phyloP scores from a whole-genome alignment of 2,113 vertebrate genomes.

The Centropus bengalensis region DNA sequence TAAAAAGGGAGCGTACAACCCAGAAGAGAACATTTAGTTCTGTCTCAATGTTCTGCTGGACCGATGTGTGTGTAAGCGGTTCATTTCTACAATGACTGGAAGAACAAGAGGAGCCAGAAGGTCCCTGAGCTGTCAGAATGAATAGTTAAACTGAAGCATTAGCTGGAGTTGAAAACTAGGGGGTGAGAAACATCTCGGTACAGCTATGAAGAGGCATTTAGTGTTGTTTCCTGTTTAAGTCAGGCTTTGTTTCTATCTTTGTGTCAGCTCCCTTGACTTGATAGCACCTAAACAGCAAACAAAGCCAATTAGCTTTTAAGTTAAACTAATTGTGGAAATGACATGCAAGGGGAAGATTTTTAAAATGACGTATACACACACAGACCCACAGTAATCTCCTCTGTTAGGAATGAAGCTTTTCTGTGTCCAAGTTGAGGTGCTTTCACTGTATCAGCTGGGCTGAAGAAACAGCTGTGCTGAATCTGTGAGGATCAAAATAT shows the following conservation, averaged over 20 bases:
- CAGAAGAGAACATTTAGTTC: background rate
- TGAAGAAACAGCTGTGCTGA: slow-evolving; percentile 41
- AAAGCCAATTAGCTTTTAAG: background rate
- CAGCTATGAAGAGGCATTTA: background rate
- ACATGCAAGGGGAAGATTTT: background rate
- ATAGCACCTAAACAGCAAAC: background rate
- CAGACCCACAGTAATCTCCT: background rate
- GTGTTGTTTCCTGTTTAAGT: background rate
- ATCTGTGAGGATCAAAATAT: slow-evolving; percentile 22
- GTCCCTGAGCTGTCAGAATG: background rate
- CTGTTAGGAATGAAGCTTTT: background rate
- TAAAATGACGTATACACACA: background rate
- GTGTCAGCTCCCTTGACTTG: background rate
- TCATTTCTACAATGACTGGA: background rate
- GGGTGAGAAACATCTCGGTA: background rate
- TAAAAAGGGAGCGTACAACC: background rate
- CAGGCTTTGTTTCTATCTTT: background rate
- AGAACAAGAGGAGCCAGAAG: background rate
- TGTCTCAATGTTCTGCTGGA: background rate
- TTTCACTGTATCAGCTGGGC: slow-evolving; percentile 8
- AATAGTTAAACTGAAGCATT: background rate
- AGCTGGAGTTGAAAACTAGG: background rate
- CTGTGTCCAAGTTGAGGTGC: background rate
- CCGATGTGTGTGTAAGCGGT: background rate
- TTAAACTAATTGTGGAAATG: background rate